phyloP scores from a whole-genome alignment of 2,797 vertebrate species.

The Poecilia picta region DNA sequence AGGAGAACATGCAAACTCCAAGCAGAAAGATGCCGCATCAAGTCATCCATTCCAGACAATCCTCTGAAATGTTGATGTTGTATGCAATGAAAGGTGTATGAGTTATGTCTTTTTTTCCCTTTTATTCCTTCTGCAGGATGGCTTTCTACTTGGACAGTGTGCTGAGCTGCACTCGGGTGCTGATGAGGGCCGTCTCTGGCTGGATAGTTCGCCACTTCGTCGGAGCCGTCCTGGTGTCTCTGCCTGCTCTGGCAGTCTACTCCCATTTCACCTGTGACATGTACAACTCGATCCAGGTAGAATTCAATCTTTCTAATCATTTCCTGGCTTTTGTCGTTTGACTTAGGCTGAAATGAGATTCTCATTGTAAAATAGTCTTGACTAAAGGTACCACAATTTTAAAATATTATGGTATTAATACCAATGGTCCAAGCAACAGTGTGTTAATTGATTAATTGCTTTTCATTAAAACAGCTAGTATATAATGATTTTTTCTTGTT shows the following conservation, averaged over 20 bases:
- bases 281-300: constrained; percentile 88
- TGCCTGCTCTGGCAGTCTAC: constrained; percentile 90
- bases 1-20: background rate
- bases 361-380: background rate
- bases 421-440: background rate
- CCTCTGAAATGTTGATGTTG: background rate
- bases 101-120: background rate
- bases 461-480: background rate
- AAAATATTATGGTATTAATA: background rate
- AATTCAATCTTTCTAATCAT: background rate
- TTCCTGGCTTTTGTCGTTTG: background rate
- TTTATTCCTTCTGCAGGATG: constrained; percentile 81
- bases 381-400: background rate
- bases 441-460: background rate
- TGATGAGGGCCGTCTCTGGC: constrained; percentile 87
- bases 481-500: background rate
- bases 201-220: constrained; percentile 92
- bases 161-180: constrained; percentile 85
- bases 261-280: constrained; percentile 90
- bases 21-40: background rate
- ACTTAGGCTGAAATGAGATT: background rate
- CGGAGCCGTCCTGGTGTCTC: constrained; percentile 90
- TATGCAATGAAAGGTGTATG: background rate
- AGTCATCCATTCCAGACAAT: background rate
- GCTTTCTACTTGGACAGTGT: constrained; percentile 91